Base-by-base conservation (phyloP, 2,113 vertebrate genomes). In the Percina caprodes region DNA sequence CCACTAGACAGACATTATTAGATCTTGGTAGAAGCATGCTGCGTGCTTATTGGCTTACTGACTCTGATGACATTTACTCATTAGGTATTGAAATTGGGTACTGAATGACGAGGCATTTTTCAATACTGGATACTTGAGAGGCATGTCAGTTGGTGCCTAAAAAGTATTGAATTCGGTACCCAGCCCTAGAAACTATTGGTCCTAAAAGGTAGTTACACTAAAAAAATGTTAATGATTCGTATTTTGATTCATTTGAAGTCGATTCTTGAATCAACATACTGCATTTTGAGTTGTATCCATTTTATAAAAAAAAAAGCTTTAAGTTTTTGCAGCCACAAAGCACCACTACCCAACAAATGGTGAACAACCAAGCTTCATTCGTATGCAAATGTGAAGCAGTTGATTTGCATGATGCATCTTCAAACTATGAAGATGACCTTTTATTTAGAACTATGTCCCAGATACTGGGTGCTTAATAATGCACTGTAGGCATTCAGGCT, bases 361-460 rank as follows among this genome's bases (percentile, higher is more conserved):
- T 0, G n/a, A 42, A 33, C 18, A 62, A 33, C 33, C 3, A 0
- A 61, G 33, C 54, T 63, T 74, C 21, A 76, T 80, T 70, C 9
- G 18, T 35, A 74, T 83, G 85, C 61, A 88, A 75, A 89, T 82
- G 10, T 3, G 45, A 62, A 62, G 49, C 72, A 80, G 51, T 15
- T 60, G 45, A 89, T 89, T 75, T 91, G 55, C 84, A 84, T 79
- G 71, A 62, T 66, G 71, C 77, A 48, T 86, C 79, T 89, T 71
- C 19, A 77, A 74, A 81, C 76, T 70, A 56, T 82, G 83, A 73
- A 74, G 78, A 81, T 86, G 85, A 86, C 89, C 83, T 91, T 91
- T 90, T 80, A 48, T 21, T 63, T 14, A 45, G 55, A 73, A 79
- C 77, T 58, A 26, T 63, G 75, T 74, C 82, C 88, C 83, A 86